Base-by-base conservation (phyloP, 30 jellyfish, hydroid and myxozoan species). In the Aurelia aurita region DNA sequence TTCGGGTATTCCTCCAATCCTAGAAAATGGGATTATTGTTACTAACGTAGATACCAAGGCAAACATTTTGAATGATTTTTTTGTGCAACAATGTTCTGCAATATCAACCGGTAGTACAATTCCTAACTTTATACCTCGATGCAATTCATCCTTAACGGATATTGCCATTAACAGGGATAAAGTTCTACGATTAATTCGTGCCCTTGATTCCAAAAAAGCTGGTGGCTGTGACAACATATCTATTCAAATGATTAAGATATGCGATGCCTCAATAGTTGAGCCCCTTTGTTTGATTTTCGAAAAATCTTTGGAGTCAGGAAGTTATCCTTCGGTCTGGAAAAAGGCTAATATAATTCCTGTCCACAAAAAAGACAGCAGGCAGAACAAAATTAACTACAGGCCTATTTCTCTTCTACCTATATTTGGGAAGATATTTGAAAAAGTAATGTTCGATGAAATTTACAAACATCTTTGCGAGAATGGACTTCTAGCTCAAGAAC, bases 361-460 rank as follows among this genome's bases (percentile, higher is more conserved):
- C 19, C 93, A 69, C 66, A 84, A 84, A 59, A 84, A 84, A 29
- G 85, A 45, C 72, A 72, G 77, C 87, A 79, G 84, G 58, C 84
- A 72, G 53, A 20, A 60, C 46, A 34, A 20, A 60, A 60, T 21
- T 5, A 21, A 60, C 59, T 26, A 73, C 23, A 53, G 78, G 65
- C 77, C 87, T 19, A 58, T 51, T 45, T 75, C 87, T n/a, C n/a
- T n/a, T n/a, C n/a, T n/a, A n/a, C n/a, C n/a, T n/a, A n/a, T n/a
- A n/a, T n/a, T n/a, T n/a, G 86, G 93, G 31, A 82, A 66, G 69
- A 54, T 82, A 44, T 68, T 82, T 82, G 93, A 82, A 82, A 82
- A 82, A 34, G 79, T 27, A 21, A 22, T 29, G 46, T 82, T 62
- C 58, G 78, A 82, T 70, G 31, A 64, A 11, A 26, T 67, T 51